A percentile compares a stretch with the other conserved stretches of the same genome.
Evolutionary conservation across 2,888 invertebrate species (phyloP).

Genomic region (Dendrolimus pini): DNA sequence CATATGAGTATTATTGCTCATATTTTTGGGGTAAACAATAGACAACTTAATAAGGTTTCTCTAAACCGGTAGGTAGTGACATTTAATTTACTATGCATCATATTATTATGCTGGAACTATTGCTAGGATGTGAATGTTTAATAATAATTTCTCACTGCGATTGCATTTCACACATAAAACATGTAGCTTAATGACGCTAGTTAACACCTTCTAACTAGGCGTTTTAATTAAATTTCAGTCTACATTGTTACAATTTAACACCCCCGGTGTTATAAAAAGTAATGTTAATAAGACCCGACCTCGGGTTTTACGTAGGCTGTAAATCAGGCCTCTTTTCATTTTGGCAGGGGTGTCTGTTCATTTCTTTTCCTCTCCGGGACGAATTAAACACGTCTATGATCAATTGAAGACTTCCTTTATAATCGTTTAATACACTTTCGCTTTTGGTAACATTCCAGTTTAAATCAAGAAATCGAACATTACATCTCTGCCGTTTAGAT

Average conservation of each 20-base stretch:
- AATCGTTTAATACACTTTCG: background rate
- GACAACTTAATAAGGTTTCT: no score
- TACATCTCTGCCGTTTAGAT: no score
- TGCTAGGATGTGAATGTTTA: constrained; percentile 13
- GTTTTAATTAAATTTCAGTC: constrained; percentile 71
- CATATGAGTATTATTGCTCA: no score
- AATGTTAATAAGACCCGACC: constrained; percentile 69
- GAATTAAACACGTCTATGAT: constrained; percentile 64
- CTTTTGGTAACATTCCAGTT: no score
- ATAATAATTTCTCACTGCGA: constrained; percentile 17
- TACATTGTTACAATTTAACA: constrained; percentile 68
- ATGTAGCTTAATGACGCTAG: constrained; percentile 49
- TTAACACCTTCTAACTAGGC: constrained; percentile 60
- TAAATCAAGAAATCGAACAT: no score
- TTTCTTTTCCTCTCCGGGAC: constrained; percentile 56
- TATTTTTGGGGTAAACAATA: no score
- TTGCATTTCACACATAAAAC: constrained; percentile 30
- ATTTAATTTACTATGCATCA: no score
- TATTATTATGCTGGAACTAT: constrained; percentile 4
- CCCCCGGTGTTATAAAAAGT: constrained; percentile 68
- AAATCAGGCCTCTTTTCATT: constrained; percentile 70
- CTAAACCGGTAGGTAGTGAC: no score
- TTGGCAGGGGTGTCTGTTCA: constrained; percentile 64
- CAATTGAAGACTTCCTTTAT: constrained; percentile 43
- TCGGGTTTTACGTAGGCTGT: constrained; percentile 58